phyloP scores from a whole-genome alignment of 2,113 vertebrate species.

The Thunnus thynnus region DNA sequence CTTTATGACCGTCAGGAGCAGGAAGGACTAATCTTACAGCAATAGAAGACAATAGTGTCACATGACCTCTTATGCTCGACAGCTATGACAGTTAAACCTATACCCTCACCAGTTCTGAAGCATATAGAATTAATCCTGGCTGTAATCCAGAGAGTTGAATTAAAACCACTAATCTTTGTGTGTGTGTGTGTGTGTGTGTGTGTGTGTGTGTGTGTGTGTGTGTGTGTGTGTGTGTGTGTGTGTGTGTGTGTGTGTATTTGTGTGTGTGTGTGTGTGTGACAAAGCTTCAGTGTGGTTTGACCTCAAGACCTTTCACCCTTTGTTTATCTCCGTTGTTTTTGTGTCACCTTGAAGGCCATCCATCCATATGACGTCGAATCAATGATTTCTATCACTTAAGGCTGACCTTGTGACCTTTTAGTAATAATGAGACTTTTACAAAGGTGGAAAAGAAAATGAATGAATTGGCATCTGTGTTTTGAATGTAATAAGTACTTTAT shows the following conservation, averaged over 20 bases:
- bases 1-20: neutral
- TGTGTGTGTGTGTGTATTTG: slow-evolving; percentile 2
- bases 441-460: neutral
- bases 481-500: neutral
- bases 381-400: slow-evolving; percentile 21
- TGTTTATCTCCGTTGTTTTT: slow-evolving; percentile 58
- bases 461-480: neutral
- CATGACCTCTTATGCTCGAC: slow-evolving; percentile 9
- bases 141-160: slow-evolving; percentile 67
- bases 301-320: slow-evolving; percentile 65
- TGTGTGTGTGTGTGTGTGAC: slow-evolving; percentile 9
- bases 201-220: slow-evolving; percentile 3
- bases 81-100: slow-evolving; percentile 28
- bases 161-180: slow-evolving; percentile 59
- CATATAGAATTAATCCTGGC: slow-evolving; percentile 66
- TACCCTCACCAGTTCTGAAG: slow-evolving; percentile 20
- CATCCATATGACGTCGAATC: slow-evolving; percentile 43
- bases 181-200: slow-evolving; percentile 18
- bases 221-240: slow-evolving; percentile 15
- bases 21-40: slow-evolving; percentile 2
- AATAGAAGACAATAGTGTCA: slow-evolving; percentile 11
- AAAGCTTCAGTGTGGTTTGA: slow-evolving; percentile 56
- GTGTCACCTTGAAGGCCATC: slow-evolving; percentile 26
- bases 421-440: slow-evolving; percentile 5
- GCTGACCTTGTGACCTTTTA: slow-evolving; percentile 20